These are phyloP conservation scores for Zoroaster sp. DNA, from an alignment of 53 echinoderm and acorn worm species.

Conservation along the genomic window DNA sequence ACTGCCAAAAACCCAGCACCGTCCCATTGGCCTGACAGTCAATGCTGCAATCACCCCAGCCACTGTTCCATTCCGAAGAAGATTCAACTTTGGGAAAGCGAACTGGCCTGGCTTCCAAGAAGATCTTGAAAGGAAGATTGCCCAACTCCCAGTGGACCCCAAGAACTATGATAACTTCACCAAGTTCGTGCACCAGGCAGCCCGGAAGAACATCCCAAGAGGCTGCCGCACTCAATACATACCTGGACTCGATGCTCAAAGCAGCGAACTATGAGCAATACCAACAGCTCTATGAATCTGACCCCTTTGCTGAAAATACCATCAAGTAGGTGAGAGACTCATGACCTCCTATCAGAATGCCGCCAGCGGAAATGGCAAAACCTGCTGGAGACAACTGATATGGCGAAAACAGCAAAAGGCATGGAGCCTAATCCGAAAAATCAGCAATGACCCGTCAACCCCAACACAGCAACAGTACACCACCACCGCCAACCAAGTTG, in stretches of 20 bases:
- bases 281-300: conserved; percentile 35
- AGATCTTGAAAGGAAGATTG: neutral
- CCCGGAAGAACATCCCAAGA: conserved; percentile 22
- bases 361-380: conserved; percentile 45
- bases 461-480: neutral
- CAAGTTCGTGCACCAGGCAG: neutral
- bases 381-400: conserved; percentile 26
- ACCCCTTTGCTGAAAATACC: neutral
- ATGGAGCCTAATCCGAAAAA: neutral
- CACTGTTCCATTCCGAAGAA: neutral
- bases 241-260: neutral
- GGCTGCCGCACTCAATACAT: conserved; percentile 59
- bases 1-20: no score
- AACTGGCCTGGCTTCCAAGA: neutral
- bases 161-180: conserved; percentile 42
- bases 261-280: conserved; percentile 28
- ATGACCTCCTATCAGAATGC: conserved; percentile 23
- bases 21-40: no score
- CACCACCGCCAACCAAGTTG: conserved; percentile 55
- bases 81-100: neutral
- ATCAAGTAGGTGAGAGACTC: conserved; percentile 41
- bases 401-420: conserved; percentile 3
- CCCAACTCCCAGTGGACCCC: no score
- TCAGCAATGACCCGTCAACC: conserved; percentile 14
- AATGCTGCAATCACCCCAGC: no score